Percentiles rank a stretch among this genome's conserved stretches.
These are phyloP conservation scores for Gandaritis pyraliata DNA, from an alignment of 2,888 invertebrate genomes.

Conservation along the genomic window DNA sequence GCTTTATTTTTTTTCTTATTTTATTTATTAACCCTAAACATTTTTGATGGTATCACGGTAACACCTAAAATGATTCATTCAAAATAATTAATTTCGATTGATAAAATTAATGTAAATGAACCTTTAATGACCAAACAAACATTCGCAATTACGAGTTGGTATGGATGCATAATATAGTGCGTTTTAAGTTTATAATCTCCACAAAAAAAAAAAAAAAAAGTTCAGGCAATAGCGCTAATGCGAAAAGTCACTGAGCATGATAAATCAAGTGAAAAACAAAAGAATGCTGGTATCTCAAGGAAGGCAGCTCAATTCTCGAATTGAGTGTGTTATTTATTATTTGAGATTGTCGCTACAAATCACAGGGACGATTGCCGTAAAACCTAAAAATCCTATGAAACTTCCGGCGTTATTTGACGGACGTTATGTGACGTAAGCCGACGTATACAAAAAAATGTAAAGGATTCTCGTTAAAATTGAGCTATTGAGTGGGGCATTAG, in stretches of 20 bases:
- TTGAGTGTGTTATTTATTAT: conserved; percentile 80
- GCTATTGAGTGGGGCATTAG: no score
- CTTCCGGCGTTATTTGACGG: neutral
- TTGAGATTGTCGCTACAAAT: conserved; percentile 82
- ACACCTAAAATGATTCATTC: neutral
- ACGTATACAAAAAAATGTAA: neutral
- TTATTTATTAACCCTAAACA: neutral
- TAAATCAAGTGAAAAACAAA: conserved; percentile 62
- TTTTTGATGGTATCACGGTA: neutral
- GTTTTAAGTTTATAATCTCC: no score
- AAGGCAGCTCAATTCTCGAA: conserved; percentile 78
- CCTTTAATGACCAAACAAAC: neutral
- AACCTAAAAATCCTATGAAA: neutral
- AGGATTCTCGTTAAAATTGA: no score
- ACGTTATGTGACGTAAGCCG: neutral
- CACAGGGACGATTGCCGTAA: conserved; percentile 69
- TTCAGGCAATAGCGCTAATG: conserved; percentile 37
- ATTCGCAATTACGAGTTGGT: no score
- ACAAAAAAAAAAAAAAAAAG: no score
- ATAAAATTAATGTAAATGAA: conserved; percentile 1
- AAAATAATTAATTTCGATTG: neutral
- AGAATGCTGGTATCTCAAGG: conserved; percentile 57
- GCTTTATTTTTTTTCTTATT: neutral
- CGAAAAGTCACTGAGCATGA: conserved; percentile 57
- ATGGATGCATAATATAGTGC: no score